A percentile compares a stretch with the other conserved stretches of the same genome.
Evolutionary conservation across 2,797 vertebrate species (phyloP).

Genomic region (Rhyacichthys aspro): DNA sequence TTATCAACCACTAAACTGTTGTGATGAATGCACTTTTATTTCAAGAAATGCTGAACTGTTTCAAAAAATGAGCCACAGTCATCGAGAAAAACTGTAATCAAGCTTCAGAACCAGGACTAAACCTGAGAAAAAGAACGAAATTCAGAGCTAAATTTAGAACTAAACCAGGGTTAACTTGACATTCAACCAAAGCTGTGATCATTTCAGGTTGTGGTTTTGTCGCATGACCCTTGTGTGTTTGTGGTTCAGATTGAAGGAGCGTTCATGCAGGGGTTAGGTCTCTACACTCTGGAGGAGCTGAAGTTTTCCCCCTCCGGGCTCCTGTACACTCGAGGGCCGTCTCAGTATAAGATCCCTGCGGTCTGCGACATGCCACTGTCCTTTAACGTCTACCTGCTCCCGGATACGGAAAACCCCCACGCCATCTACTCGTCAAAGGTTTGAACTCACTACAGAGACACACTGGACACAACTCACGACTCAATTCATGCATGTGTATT

Average conservation of each 20-base stretch:
- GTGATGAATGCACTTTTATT: no score
- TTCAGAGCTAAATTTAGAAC: no score
- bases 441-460: background rate
- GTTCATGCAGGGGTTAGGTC: slow-evolving; percentile 86
- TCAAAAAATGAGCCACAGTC: no score
- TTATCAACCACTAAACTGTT: no score
- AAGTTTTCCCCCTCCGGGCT: slow-evolving; percentile 85
- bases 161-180: no score
- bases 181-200: no score
- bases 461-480: background rate
- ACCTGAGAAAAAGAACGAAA: no score
- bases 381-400: slow-evolving; percentile 81
- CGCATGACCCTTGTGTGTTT: background rate
- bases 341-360: slow-evolving; percentile 86
- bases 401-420: slow-evolving; percentile 77
- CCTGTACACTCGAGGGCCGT: slow-evolving; percentile 83
- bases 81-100: no score
- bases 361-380: slow-evolving; percentile 84
- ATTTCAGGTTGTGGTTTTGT: no score
- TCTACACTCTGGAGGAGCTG: slow-evolving; percentile 87
- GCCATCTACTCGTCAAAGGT: slow-evolving; percentile 93
- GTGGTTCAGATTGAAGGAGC: slow-evolving; percentile 84
- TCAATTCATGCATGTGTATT: no score
- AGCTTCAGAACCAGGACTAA: no score
- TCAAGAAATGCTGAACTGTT: no score